A percentile compares a stretch with the other conserved stretches of the same genome.
These are phyloP conservation scores for Aurelia sp. DNA, from an alignment of 30 jellyfish, hydroid and myxozoan species.

Conservation along the genomic window DNA sequence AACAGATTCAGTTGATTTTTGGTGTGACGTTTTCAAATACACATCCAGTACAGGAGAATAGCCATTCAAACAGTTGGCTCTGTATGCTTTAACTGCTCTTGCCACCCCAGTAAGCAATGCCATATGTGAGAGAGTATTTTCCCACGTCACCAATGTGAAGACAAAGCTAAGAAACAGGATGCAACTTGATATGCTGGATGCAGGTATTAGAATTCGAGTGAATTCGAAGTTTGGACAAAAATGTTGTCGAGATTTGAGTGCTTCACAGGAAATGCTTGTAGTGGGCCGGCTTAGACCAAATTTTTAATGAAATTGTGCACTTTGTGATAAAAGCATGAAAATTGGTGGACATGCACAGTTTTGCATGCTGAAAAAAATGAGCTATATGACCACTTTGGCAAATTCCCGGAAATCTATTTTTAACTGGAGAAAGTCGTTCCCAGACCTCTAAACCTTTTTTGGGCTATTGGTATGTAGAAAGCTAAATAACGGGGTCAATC, in stretches of 20 bases:
- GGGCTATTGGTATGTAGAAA: no score
- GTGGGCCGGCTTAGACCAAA: no score
- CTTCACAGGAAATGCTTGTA: slow-evolving; percentile 49
- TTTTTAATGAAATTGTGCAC: no score
- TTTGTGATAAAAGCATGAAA: no score
- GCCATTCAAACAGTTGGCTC: slow-evolving; percentile 65
- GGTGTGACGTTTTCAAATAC: slow-evolving; percentile 33
- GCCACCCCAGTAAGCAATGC: slow-evolving; percentile 79
- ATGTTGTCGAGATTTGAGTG: slow-evolving; percentile 59
- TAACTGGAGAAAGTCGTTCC: no score
- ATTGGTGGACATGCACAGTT: no score
- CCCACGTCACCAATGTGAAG: slow-evolving; percentile 46
- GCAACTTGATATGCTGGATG: slow-evolving; percentile 57
- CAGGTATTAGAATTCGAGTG: slow-evolving; percentile 61
- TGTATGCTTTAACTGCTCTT: slow-evolving; percentile 59
- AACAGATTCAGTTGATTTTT: slow-evolving; percentile 39
- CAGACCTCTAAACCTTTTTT: no score
- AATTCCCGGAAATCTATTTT: no score
- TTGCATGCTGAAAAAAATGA: no score
- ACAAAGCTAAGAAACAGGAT: slow-evolving; percentile 68
- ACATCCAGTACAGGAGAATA: slow-evolving; percentile 20
- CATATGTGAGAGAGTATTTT: slow-evolving; percentile 63
- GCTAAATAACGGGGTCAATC: no score
- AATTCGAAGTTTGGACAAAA: slow-evolving; percentile 22
- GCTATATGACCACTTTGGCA: no score